Base-by-base conservation (phyloP, 2,888 invertebrate species). In the Ecdyonurus torrentis region DNA sequence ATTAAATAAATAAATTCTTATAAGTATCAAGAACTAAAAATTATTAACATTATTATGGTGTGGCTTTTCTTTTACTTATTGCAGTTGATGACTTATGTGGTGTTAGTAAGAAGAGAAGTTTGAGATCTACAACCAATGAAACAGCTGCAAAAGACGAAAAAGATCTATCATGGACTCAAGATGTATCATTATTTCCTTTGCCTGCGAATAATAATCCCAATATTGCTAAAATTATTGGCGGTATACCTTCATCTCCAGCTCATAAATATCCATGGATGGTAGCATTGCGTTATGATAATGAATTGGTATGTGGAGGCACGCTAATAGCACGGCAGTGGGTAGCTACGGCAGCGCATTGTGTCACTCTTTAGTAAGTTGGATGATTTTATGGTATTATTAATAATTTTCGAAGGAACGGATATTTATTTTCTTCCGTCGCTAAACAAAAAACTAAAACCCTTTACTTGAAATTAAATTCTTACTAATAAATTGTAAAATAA, bases 191-290 rank as follows among this genome's bases (percentile, higher is more conserved):
- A 15, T 37, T 10, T 37, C 37, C 37, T 37, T 15, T 37, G 37
- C 37, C 15, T 10, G 7, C 37, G 5, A 37, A 15, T 37, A 10
- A 5, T 10, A 15, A 5, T 10, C 5, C 15, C 37, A 37, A 15
- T 37, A 15, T 15, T 15, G 55, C 19, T 22, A 55, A 55, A 55
- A 55, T 55, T 20, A n/a, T 55, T 10, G 60, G 60, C n/a, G 60
- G 60, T 2, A n/a, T 20, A 18, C 19, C 18, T 20, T 23, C 24
- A 2, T 23, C 19, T 2, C n/a, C n/a, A 2, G 24, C 20, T n/a
- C 60, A 60, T 2, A n/a, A n/a, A n/a, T 60, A 19, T 18, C 60
- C 60, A 2, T 60, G 60, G 60, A 60, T 60, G 60, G 60, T 22
- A 2, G 37, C 37, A 15, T 15, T 60, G 10, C 37, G 20, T 15